Conservation (phyloP, 2,888 invertebrate genomes). For the Xanthorhoe spadicearia region DNA sequence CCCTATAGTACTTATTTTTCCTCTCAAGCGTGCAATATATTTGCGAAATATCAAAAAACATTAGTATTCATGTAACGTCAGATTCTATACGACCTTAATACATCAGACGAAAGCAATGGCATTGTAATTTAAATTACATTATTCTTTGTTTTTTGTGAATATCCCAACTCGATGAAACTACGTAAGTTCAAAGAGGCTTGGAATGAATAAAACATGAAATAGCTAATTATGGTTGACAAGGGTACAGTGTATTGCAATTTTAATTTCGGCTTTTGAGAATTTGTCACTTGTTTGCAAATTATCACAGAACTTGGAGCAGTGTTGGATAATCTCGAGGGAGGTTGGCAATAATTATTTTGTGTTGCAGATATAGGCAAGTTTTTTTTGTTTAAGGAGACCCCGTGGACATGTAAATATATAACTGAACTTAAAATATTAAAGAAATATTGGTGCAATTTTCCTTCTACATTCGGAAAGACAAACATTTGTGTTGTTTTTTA, state of each 20-base stretch:
- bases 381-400: too few species aligned
- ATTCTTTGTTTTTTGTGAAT: slow-evolving; percentile 32
- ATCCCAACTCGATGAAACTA: slow-evolving; percentile 16
- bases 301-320: slow-evolving; percentile 13
- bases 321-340: slow-evolving; percentile 6
- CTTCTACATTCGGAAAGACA: too few species aligned
- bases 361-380: too few species aligned
- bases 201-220: slow-evolving; percentile 37
- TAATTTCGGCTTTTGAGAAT: slow-evolving; percentile 12
- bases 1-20: neutral
- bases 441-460: too few species aligned
- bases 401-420: too few species aligned
- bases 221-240: slow-evolving; percentile 41
- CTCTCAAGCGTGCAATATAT: neutral
- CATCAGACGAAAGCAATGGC: slow-evolving; percentile 33
- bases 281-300: slow-evolving; percentile 11
- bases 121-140: slow-evolving; percentile 27
- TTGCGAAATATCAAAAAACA: slow-evolving; percentile 4
- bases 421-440: too few species aligned
- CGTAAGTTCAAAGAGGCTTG: slow-evolving; percentile 9
- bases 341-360: too few species aligned
- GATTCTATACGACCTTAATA: slow-evolving; percentile 34
- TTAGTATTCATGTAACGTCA: slow-evolving; percentile 29
- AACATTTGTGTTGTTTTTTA: too few species aligned
- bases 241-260: slow-evolving; percentile 27